phyloP scores from a whole-genome alignment of 2,797 vertebrate genomes.

The Chanos chanos region DNA sequence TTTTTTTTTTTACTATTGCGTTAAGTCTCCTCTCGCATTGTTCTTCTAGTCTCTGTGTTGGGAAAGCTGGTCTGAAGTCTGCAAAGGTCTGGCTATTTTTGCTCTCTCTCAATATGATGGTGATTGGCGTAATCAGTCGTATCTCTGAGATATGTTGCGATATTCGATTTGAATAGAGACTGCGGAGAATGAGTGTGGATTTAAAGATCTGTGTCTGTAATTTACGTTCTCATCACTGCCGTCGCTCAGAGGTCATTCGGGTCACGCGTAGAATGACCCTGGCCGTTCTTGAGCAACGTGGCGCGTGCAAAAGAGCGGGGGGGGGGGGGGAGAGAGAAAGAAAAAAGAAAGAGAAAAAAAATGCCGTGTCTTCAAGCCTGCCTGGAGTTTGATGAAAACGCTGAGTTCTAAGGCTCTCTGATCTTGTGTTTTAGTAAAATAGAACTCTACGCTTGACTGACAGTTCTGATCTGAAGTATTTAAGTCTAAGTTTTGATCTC shows the following conservation, averaged over 20 bases:
- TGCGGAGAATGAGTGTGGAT: not conserved
- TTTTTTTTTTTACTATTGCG: too few species aligned
- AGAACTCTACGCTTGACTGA: conserved; percentile 87
- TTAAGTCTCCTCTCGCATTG: too few species aligned
- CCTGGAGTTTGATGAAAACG: conserved; percentile 78
- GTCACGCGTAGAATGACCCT: conserved; percentile 37
- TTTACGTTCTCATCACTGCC: conserved; percentile 42
- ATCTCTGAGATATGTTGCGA: too few species aligned
- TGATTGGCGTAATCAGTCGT: too few species aligned
- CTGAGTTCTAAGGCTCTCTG: conserved; percentile 84
- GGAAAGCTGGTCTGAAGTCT: too few species aligned
- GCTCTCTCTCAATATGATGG: too few species aligned
- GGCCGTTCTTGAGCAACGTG: conserved; percentile 14
- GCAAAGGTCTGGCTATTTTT: too few species aligned
- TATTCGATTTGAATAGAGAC: not conserved
- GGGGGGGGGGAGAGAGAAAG: too few species aligned
- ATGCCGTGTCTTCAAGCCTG: conserved; percentile 75
- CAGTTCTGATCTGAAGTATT: conserved; percentile 93
- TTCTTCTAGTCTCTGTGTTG: too few species aligned
- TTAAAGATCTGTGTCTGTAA: conserved; percentile 11
- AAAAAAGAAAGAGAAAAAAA: conserved; percentile 32
- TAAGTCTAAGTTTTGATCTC: conserved; percentile 94
- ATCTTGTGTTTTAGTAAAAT: conserved; percentile 90
- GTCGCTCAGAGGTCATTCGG: conserved; percentile 18
- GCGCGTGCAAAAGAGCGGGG: too few species aligned